phyloP scores from a whole-genome alignment of 2,797 vertebrate species.

The Columba guinea region DNA sequence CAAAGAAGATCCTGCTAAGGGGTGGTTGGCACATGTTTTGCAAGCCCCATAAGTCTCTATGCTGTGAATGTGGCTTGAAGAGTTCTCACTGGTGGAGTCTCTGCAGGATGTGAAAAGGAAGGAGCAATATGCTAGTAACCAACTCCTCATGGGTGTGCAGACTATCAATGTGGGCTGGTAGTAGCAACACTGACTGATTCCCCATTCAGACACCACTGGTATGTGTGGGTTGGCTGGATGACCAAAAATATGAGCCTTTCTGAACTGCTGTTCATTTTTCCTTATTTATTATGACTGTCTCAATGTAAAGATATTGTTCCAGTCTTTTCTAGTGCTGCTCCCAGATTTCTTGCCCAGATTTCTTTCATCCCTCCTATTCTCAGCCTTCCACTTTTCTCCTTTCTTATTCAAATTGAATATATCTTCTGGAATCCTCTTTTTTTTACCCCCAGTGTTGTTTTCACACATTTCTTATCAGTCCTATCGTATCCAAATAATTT shows the following conservation, averaged over 20 bases:
- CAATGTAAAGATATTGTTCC: not conserved
- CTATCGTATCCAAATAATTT: not conserved
- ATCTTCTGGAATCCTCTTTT: not conserved
- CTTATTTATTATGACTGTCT: not conserved
- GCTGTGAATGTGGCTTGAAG: not conserved
- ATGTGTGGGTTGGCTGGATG: not conserved
- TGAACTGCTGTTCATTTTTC: not conserved
- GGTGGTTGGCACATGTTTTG: not conserved
- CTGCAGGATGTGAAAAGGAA: not conserved
- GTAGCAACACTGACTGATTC: not conserved
- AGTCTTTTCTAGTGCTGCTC: not conserved
- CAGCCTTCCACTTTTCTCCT: not conserved
- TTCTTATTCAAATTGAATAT: not conserved
- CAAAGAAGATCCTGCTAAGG: not conserved
- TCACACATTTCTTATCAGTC: not conserved
- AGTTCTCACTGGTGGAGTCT: not conserved
- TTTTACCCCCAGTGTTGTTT: not conserved
- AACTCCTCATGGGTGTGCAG: not conserved
- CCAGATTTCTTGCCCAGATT: not conserved
- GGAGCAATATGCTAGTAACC: not conserved
- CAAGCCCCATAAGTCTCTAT: not conserved
- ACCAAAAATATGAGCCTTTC: not conserved
- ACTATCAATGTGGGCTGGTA: accelerated
- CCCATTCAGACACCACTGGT: not conserved
- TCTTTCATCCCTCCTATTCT: not conserved